A percentile compares a stretch with the other conserved stretches of the same genome.
Conservation (phyloP, 2,113 vertebrate species). For the Psittacus erithacus region DNA sequence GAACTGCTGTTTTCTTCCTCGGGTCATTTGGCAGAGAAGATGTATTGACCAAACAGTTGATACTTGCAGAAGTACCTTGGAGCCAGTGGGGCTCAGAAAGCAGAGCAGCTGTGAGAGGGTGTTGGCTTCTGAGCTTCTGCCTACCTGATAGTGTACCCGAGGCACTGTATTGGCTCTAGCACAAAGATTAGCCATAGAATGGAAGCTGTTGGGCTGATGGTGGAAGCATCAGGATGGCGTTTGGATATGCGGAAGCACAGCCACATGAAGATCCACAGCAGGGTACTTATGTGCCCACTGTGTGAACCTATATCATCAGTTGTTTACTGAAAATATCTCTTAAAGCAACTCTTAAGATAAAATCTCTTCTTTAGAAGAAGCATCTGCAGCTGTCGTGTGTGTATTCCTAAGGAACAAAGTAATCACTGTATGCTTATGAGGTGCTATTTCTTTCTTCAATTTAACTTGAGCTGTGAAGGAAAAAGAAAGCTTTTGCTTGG, state of each 20-base stretch:
- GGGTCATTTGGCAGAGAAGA: background rate
- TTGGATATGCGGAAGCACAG: background rate
- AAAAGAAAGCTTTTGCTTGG: background rate
- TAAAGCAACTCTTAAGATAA: background rate
- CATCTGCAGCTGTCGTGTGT: background rate
- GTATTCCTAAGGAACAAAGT: background rate
- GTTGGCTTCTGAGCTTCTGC: background rate
- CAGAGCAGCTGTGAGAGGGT: background rate
- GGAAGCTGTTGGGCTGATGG: background rate
- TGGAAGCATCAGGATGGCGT: background rate
- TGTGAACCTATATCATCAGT: background rate
- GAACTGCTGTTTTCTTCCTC: background rate
- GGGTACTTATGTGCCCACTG: background rate
- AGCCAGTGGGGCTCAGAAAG: background rate
- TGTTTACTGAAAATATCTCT: background rate
- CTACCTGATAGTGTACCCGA: too few species aligned
- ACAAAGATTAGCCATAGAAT: background rate
- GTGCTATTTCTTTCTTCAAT: background rate
- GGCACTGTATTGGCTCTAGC: background rate
- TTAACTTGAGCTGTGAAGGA: background rate
- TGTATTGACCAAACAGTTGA: background rate
- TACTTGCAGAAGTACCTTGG: background rate
- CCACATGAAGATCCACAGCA: background rate
- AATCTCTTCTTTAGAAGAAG: background rate
- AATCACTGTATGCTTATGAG: background rate